These are phyloP conservation scores for Pantherophis guttatus DNA, from an alignment of 2,113 vertebrate species.

Conservation along the genomic window DNA sequence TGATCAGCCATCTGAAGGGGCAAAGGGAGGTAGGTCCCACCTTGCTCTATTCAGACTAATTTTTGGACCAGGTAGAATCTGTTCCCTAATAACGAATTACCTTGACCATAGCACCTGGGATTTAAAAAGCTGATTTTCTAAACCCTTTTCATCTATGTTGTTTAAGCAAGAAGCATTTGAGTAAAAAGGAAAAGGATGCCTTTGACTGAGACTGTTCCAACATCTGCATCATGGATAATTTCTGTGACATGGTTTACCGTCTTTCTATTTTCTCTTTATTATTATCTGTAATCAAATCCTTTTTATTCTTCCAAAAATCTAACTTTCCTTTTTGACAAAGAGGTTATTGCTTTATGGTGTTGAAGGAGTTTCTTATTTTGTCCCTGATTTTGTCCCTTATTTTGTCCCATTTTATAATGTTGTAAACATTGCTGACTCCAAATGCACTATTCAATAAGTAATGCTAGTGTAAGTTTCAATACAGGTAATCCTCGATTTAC, in stretches of 20 bases:
- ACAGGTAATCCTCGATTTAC: background rate
- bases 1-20: background rate
- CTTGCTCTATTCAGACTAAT: background rate
- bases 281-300: background rate
- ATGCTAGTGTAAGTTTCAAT: background rate
- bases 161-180: background rate
- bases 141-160: conserved; percentile 1
- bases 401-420: background rate
- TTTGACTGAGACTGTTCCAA: background rate
- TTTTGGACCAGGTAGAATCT: background rate
- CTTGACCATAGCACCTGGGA: too few species aligned
- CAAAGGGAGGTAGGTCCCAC: background rate
- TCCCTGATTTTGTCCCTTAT: background rate
- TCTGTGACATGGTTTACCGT: background rate
- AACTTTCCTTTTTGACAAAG: background rate
- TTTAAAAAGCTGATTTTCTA: background rate
- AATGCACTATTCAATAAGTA: background rate
- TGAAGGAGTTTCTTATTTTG: background rate
- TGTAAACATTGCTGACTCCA: background rate
- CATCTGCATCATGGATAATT: background rate
- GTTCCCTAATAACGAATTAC: background rate
- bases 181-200: background rate
- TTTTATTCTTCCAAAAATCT: background rate
- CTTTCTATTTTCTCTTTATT: background rate
- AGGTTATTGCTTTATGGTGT: background rate